Base-by-base conservation (phyloP, 2,797 vertebrate species). In the Champsocephalus gunnari region DNA sequence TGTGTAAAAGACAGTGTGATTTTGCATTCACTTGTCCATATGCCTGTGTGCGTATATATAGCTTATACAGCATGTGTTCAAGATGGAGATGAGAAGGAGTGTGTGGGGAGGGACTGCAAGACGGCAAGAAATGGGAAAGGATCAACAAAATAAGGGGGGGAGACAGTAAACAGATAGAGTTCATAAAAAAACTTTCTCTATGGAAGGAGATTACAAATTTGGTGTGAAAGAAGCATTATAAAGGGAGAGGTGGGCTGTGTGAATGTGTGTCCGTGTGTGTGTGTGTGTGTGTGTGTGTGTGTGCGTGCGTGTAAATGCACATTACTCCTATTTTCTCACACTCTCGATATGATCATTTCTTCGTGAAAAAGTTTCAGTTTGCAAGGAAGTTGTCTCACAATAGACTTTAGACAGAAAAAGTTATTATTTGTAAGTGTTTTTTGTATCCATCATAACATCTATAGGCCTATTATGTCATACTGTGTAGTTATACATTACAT, bases 31-130 rank as follows among this genome's bases (percentile, higher is more conserved):
- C 66, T 68, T 57, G 68, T 80, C 55, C 55, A 71, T 78, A 79
- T 84, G 78, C 17, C 38, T 63, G 61, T 73, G 55, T 55, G 51
- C 54, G 71, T 85, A 54, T 77, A n/a, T 75, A 63, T 61, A 45
- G 43, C 49, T 70, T 66, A 68, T 84, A 75, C 75, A 83, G 73
- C 80, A 77, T 83, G 85, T 86, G 72, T 85, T 86, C 77, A 80
- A 80, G 90, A 94, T 92, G 89, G 90, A 92, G 89, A 92, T 90
- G 38, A 81, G 82, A 91, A 86, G 86, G 74, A 69, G 88, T 76
- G 77, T 49, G 81, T 71, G 76, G 60, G 80, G 79, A 81, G 80
- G n/a, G 71, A 84, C 79, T 86, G 85, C 84, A 89, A 84, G 75
- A 73, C 75, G 86, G 77, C 12, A 71, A 84, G 68, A 47, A 61